These are phyloP conservation scores for Cordilura impudica DNA, from an alignment of 2,888 invertebrate species.

Conservation along the genomic window DNA sequence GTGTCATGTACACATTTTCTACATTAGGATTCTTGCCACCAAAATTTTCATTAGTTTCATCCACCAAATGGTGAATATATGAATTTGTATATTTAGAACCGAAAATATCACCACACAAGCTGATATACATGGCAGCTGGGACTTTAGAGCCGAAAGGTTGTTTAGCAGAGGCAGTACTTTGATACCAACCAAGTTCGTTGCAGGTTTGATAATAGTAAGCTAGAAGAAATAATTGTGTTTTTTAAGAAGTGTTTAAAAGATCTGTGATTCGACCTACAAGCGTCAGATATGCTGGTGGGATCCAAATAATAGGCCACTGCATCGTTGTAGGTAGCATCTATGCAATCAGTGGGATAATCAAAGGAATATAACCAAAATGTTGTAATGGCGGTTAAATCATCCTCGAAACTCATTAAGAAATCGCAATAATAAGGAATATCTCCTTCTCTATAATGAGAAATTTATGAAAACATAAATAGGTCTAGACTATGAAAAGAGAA, in stretches of 20 bases:
- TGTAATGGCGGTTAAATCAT: slow-evolving; percentile 70
- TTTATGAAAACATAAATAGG: too few relatives aligned
- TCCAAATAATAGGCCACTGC: slow-evolving; percentile 65
- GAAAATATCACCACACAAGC: slow-evolving; percentile 72
- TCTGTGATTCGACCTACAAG: slow-evolving; percentile 65
- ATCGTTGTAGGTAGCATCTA: slow-evolving; percentile 68
- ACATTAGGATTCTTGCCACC: slow-evolving; percentile 78
- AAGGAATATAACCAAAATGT: slow-evolving; percentile 65
- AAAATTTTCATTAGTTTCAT: slow-evolving; percentile 78
- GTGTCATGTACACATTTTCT: slow-evolving; percentile 79
- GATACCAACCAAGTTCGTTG: slow-evolving; percentile 91
- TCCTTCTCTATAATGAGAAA: slow-evolving; percentile 63
- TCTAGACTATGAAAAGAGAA: too few relatives aligned
- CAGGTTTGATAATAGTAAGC: slow-evolving; percentile 92
- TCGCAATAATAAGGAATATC: slow-evolving; percentile 67
- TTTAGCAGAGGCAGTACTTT: slow-evolving; percentile 82
- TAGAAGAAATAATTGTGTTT: slow-evolving; percentile 69
- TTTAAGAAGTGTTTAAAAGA: neutral
- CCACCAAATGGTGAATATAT: slow-evolving; percentile 64
- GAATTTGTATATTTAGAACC: slow-evolving; percentile 67
- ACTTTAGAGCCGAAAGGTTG: slow-evolving; percentile 80
- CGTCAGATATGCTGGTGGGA: slow-evolving; percentile 61
- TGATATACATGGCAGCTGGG: slow-evolving; percentile 70
- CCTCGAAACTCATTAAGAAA: slow-evolving; percentile 65
- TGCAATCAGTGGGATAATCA: slow-evolving; percentile 62